A percentile compares a stretch with the other conserved stretches of the same genome.
These are phyloP conservation scores for Oreochromis tanganicae DNA, from an alignment of 2,113 vertebrate species.

Conservation along the genomic window DNA sequence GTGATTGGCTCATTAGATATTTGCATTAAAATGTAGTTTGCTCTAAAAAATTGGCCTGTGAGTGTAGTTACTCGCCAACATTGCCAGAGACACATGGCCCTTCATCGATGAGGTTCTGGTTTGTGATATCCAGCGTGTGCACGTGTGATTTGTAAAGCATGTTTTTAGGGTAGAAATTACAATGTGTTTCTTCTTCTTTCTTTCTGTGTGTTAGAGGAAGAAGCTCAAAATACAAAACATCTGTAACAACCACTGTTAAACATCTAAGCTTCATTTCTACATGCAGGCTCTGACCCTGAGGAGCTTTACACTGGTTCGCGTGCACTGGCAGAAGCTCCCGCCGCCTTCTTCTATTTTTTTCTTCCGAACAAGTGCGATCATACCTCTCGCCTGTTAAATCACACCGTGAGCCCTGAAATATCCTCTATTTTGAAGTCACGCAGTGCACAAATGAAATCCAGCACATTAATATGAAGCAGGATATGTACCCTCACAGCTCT, in stretches of 20 bases:
- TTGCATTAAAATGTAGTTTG: neutral
- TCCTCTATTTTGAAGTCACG: conserved; percentile 28
- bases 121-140: neutral
- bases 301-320: neutral
- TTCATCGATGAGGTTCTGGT: neutral
- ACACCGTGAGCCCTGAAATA: neutral
- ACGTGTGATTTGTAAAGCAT: neutral
- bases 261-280: neutral
- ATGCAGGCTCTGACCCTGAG: neutral
- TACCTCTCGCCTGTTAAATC: neutral
- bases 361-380: neutral
- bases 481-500: conserved; percentile 52
- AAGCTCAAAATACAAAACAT: neutral
- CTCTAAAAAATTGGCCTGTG: neutral
- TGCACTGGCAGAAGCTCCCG: neutral
- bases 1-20: neutral
- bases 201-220: neutral
- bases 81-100: neutral
- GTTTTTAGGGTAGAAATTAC: neutral
- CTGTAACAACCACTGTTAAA: neutral
- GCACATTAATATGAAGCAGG: conserved; percentile 27
- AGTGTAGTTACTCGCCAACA: neutral
- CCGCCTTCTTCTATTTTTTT: neutral
- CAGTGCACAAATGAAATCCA: conserved; percentile 32
- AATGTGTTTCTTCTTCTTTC: neutral